Evolutionary conservation across 2,888 invertebrate genomes (phyloP).

Genomic region (Amblyjoppa proteus): DNA sequence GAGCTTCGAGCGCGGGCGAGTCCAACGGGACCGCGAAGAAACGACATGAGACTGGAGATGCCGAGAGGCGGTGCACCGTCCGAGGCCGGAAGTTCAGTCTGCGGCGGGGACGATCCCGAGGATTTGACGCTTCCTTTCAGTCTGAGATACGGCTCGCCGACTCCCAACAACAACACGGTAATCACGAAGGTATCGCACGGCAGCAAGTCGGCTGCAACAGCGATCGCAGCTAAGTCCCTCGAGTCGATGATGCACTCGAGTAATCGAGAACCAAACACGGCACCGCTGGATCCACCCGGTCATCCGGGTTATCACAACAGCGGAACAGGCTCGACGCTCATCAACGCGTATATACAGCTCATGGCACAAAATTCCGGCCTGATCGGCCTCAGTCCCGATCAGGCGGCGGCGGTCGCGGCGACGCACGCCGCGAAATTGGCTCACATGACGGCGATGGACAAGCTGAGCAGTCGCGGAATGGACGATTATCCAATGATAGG

Average conservation of each 20-base stretch:
- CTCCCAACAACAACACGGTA: slow-evolving; percentile 87
- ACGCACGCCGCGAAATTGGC: slow-evolving; percentile 93
- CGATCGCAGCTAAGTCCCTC: slow-evolving; percentile 89
- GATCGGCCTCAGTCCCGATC: slow-evolving; percentile 89
- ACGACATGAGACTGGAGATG: slow-evolving; percentile 92
- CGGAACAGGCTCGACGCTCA: slow-evolving; percentile 89
- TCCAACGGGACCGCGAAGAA: slow-evolving; percentile 92
- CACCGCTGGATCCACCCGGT: slow-evolving; percentile 85
- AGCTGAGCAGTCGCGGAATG: slow-evolving; percentile 75
- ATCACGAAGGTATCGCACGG: slow-evolving; percentile 80
- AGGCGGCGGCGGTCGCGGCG: slow-evolving; percentile 88
- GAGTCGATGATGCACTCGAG: slow-evolving; percentile 87
- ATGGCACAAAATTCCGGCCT: slow-evolving; percentile 94
- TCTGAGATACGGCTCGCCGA: slow-evolving; percentile 88
- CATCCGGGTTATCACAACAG: slow-evolving; percentile 81
- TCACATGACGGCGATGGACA: slow-evolving; percentile 90
- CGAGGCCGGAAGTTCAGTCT: slow-evolving; percentile 90
- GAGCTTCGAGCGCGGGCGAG: slow-evolving; percentile 94
- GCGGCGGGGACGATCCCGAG: slow-evolving; percentile 93
- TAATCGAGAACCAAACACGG: slow-evolving; percentile 90
- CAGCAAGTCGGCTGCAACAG: slow-evolving; percentile 84
- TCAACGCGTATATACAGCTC: slow-evolving; percentile 95
- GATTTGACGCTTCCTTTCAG: slow-evolving; percentile 91
- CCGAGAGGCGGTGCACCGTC: slow-evolving; percentile 90
- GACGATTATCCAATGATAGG: slow-evolving; percentile 83